Base-by-base conservation (phyloP, 1,140 invertebrate species). In the Rhyacophila brunnea region DNA sequence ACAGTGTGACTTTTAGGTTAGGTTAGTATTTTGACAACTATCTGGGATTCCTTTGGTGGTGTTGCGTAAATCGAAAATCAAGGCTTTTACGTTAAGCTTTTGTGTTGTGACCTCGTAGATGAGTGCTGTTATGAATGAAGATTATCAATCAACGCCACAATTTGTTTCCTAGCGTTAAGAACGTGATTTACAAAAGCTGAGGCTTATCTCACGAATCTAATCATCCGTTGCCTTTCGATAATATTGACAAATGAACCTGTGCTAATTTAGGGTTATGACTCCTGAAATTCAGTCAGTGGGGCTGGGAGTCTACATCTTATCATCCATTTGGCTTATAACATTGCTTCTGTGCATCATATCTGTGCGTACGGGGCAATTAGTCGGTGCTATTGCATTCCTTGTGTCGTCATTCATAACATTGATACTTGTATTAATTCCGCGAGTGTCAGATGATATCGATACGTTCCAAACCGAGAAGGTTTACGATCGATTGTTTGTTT, bases 301-400 rank as follows among this genome's bases (percentile, higher is more conserved):
- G 66, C 59, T 70, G 5, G 73, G 73, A 38, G 68, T 75, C 18
- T 79, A 78, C 66, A 67, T 75, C 56, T 64, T 77, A 58, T 68
- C 66, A 17, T 62, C 73, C 20, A 57, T 73, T 53, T 77, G 75
- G 75, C 67, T 71, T 50, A 54, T 76, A 38, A 68, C 73, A 19
- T 52, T 74, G 11, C 62, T 74, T 54, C 52, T 77, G 48, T 75
- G 71, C 47, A 74, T 71, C 68, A 68, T 77, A 20, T 72, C 74
- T 11, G 66, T 77, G 15, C 68, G 70, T 45, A 75, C 73, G 23
- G 71, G 71, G n/a, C 73, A 74, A 67, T 69, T 64, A 17, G 64
- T 78, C 50, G 74, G 74, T 20, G 76, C 73, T 49, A 62, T 74
- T 9, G 66, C 70, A 4, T 50, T 75, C 17, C 38, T 68, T 20